Evolutionary conservation across 2,797 vertebrate species (phyloP).

Genomic region (Epinephelus awoara): DNA sequence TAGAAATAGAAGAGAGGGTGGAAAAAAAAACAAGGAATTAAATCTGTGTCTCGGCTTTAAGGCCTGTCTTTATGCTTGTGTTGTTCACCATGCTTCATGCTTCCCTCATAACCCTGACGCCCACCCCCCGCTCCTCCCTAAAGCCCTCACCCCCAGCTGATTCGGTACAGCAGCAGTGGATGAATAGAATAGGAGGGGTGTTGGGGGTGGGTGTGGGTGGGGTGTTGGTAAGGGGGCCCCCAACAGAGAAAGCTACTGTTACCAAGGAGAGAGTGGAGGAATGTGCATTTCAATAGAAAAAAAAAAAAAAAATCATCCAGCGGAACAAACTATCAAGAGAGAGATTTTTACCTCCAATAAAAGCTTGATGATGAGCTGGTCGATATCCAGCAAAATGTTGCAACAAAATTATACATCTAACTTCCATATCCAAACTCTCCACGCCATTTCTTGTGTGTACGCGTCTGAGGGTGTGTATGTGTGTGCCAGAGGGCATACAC

Average conservation of each 20-base stretch:
- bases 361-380: constrained; percentile 67
- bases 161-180: constrained; percentile 67
- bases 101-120: constrained; percentile 47
- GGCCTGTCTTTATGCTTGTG: constrained; percentile 57
- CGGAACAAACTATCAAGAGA: constrained; percentile 60
- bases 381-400: constrained; percentile 73
- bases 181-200: constrained; percentile 69
- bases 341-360: constrained; percentile 62
- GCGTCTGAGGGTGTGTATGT: constrained; percentile 7
- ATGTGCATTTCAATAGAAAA: constrained; percentile 69
- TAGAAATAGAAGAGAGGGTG: constrained; percentile 43
- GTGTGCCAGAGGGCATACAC: constrained; percentile 63
- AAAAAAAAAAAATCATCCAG: constrained; percentile 50
- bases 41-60: constrained; percentile 63
- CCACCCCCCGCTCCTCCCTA: constrained; percentile 36
- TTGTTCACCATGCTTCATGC: constrained; percentile 55
- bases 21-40: constrained; percentile 32
- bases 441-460: constrained; percentile 23
- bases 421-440: constrained; percentile 72
- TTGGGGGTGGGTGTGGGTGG: constrained; percentile 46
- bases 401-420: constrained; percentile 73
- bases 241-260: constrained; percentile 76
- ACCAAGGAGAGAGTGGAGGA: constrained; percentile 78
- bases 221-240: constrained; percentile 60
- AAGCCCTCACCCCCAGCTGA: constrained; percentile 69